A percentile compares a stretch with the other conserved stretches of the same genome.
phyloP scores from a whole-genome alignment of 2,113 vertebrate genomes.

The Tragelaphus scriptus region DNA sequence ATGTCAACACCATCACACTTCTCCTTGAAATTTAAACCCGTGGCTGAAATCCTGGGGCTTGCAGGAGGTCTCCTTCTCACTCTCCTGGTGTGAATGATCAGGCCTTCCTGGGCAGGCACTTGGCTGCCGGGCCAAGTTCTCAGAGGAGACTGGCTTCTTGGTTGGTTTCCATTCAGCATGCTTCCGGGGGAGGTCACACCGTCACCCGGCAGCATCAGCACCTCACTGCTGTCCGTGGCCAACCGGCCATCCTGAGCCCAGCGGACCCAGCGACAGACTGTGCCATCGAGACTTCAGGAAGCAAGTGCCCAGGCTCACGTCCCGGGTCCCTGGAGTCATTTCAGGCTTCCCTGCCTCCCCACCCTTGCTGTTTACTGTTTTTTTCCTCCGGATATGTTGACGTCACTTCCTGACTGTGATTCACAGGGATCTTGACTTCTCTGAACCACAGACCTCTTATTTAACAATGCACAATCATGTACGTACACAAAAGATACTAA shows the following conservation, averaged over 20 bases:
- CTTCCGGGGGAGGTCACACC: background rate
- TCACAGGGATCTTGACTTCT: background rate
- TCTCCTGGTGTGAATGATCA: background rate
- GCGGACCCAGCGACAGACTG: too few relatives aligned
- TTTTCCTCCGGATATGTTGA: background rate
- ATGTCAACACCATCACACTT: conserved; percentile 36
- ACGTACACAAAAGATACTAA: background rate
- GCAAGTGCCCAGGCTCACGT: background rate
- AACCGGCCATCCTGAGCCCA: background rate
- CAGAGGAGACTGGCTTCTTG: background rate
- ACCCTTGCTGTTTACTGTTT: background rate
- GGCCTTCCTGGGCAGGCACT: background rate
- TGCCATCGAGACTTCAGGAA: too few relatives aligned
- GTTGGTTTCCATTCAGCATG: background rate
- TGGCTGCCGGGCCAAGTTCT: background rate
- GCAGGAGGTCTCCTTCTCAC: background rate
- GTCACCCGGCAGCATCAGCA: background rate
- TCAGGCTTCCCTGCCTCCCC: background rate
- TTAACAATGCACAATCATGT: background rate
- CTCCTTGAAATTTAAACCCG: conserved; percentile 33
- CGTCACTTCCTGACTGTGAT: background rate
- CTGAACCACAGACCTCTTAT: background rate
- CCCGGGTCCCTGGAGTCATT: background rate
- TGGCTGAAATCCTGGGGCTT: background rate
- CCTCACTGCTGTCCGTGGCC: fast-evolving